Evolutionary conservation across 2,888 invertebrate species (phyloP).

Genomic region (Drosophila sordidapex): DNA sequence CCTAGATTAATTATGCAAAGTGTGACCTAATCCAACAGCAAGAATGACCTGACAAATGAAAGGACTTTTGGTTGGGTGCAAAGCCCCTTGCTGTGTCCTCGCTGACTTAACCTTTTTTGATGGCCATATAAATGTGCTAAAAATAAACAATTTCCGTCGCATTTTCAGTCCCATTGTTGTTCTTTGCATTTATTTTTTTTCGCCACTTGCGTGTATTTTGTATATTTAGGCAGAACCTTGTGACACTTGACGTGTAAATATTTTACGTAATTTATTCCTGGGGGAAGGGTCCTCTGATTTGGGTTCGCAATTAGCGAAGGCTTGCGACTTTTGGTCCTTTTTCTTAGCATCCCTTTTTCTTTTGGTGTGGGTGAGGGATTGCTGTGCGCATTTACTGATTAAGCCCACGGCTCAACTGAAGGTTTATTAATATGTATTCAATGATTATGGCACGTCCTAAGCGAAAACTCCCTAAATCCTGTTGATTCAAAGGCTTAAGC

Average conservation of each 20-base stretch:
- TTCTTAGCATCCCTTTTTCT: conserved; percentile 3
- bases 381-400: conserved; percentile 13
- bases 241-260: conserved; percentile 75
- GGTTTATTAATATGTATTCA: conserved; percentile 54
- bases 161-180: conserved; percentile 35
- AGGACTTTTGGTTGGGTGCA: conserved; percentile 31
- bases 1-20: conserved; percentile 75
- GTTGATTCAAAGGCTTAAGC: conserved; percentile 40
- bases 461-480: conserved; percentile 22
- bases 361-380: background rate
- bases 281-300: conserved; percentile 55
- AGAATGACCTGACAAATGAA: conserved; percentile 43
- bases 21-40: conserved; percentile 70
- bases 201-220: conserved; percentile 49
- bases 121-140: conserved; percentile 77
- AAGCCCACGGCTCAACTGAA: conserved; percentile 2
- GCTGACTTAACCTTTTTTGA: conserved; percentile 72
- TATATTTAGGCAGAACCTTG: conserved; percentile 46
- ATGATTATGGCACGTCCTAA: conserved; percentile 32
- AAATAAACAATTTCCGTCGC: conserved; percentile 74
- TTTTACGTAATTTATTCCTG: conserved; percentile 60
- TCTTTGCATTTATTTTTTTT: conserved; percentile 20
- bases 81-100: background rate
- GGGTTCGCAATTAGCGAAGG: conserved; percentile 70
- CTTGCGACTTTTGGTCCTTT: conserved; percentile 45